Evolutionary conservation across 2,888 invertebrate species (phyloP).

Genomic region (Ephialtes manifestator): DNA sequence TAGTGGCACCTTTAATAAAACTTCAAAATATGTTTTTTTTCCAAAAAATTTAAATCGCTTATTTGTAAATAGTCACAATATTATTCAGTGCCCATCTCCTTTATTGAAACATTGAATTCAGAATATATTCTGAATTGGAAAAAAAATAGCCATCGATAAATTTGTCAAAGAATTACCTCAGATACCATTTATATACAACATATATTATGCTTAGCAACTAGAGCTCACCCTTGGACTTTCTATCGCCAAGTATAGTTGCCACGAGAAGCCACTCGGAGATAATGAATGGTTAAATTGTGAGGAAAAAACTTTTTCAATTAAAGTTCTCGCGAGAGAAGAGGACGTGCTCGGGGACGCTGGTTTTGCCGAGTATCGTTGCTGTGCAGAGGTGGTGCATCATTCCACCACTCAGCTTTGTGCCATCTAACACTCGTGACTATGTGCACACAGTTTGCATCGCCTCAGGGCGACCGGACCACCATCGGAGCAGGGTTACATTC

Average conservation of each 20-base stretch:
- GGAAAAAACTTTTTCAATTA: slow-evolving; percentile 83
- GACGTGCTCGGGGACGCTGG: slow-evolving; percentile 27
- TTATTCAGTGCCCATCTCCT: not conserved
- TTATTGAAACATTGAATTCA: not conserved
- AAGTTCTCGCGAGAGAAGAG: slow-evolving; percentile 71
- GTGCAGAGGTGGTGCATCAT: slow-evolving; percentile 16
- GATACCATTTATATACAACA: not conserved
- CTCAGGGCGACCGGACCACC: slow-evolving; percentile 21
- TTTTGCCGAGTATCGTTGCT: slow-evolving; percentile 27
- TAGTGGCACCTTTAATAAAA: no score
- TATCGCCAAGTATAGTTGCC: slow-evolving; percentile 34
- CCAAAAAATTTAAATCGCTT: not conserved
- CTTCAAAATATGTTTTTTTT: no score
- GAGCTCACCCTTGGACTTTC: slow-evolving; percentile 72
- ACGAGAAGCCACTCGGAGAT: slow-evolving; percentile 71
- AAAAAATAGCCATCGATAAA: slow-evolving; percentile 3
- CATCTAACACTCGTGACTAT: not conserved
- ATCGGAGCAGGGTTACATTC: not conserved
- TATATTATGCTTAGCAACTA: slow-evolving; percentile 44
- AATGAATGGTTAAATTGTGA: slow-evolving; percentile 81
- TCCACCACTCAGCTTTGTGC: slow-evolving; percentile 10
- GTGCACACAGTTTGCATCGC: slow-evolving; percentile 12
- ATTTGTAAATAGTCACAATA: not conserved
- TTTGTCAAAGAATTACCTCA: slow-evolving; percentile 10
- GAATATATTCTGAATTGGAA: not conserved